Evolutionary conservation across 1,140 invertebrate species (phyloP).

Genomic region (Pogonognathellus flavescens): DNA sequence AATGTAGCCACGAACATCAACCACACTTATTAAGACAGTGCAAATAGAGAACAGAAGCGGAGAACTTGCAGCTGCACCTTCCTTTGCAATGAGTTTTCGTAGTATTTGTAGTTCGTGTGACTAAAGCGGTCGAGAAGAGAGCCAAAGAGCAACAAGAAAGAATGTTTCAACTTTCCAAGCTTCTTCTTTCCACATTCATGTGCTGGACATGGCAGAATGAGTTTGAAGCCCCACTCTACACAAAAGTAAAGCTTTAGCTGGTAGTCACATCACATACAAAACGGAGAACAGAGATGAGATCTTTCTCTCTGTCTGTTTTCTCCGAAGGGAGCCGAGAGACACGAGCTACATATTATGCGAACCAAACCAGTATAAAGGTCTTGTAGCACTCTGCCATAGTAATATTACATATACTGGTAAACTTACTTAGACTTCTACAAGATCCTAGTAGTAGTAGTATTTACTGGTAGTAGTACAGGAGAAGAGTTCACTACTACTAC

Average conservation of each 20-base stretch:
- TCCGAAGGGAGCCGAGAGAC: slow-evolving; percentile 39
- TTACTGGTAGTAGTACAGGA: too few species aligned
- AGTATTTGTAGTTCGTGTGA: not conserved
- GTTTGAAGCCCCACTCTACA: not conserved
- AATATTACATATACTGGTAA: too few species aligned
- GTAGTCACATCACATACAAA: slow-evolving; percentile 37
- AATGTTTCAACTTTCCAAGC: slow-evolving; percentile 4
- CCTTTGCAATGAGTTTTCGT: not conserved
- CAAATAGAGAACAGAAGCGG: not conserved
- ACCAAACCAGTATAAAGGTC: not conserved
- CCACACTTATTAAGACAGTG: not conserved
- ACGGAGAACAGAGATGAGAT: not conserved
- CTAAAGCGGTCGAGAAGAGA: not conserved
- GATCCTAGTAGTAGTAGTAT: too few species aligned
- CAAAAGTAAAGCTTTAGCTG: not conserved
- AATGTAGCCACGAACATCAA: not conserved
- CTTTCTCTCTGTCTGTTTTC: slow-evolving; percentile 31
- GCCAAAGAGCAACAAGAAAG: slow-evolving; percentile 33
- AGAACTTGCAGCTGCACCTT: slow-evolving; percentile 5
- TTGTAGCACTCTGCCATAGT: too few species aligned
- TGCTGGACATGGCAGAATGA: slow-evolving; percentile 11
- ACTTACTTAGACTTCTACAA: too few species aligned
- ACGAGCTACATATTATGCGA: not conserved
- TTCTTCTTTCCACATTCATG: slow-evolving; percentile 7
- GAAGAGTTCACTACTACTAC: too few species aligned